Evolutionary conservation across 2,113 vertebrate genomes (phyloP).

Genomic region (Acrocephalus kingi): DNA sequence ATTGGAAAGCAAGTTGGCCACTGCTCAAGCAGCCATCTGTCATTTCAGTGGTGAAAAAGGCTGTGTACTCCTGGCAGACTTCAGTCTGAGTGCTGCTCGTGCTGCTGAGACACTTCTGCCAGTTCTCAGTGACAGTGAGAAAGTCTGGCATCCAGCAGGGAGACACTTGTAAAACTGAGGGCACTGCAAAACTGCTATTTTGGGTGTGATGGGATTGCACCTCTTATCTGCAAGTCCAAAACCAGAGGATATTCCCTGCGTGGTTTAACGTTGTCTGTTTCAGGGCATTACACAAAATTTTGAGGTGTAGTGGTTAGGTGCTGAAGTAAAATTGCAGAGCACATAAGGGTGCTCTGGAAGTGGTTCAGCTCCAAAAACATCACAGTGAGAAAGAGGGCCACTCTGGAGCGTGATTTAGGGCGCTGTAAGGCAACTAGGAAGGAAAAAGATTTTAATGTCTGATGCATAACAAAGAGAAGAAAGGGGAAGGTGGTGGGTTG

Average conservation of each 20-base stretch:
- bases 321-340: neutral
- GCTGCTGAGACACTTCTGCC: neutral
- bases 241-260: neutral
- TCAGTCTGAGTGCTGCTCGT: neutral
- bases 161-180: neutral
- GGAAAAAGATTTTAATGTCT: neutral
- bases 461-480: neutral
- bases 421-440: neutral
- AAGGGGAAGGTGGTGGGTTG: neutral
- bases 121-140: neutral
- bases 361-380: neutral
- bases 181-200: neutral
- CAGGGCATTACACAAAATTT: neutral
- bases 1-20: neutral
- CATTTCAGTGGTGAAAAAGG: neutral
- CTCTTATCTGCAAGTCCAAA: neutral
- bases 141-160: neutral
- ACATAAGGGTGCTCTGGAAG: neutral
- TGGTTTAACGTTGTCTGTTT: neutral
- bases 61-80: neutral
- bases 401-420: neutral
- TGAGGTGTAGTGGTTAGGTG: neutral
- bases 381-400: neutral
- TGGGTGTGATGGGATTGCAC: neutral
- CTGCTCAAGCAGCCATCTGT: neutral